These are phyloP conservation scores for Xestoiulus laeticollis DNA, from an alignment of 2,888 invertebrate species.

Conservation along the genomic window DNA sequence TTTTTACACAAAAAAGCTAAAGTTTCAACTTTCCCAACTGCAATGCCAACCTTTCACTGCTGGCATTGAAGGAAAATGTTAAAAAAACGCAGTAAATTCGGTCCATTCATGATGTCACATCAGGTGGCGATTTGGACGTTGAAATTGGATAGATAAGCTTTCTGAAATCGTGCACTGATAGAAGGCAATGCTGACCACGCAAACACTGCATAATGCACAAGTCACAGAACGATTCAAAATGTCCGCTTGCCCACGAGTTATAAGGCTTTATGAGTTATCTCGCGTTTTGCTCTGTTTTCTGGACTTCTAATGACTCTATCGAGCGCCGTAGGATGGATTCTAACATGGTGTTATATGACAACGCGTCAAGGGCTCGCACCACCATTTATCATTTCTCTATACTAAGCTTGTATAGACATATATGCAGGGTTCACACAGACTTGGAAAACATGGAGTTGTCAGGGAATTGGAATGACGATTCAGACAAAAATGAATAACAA, in stretches of 20 bases:
- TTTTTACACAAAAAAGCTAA: too few relatives aligned
- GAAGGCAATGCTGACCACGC: neutral
- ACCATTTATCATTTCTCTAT: constrained; percentile 10
- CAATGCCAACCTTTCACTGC: neutral
- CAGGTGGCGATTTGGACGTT: neutral
- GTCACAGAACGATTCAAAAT: constrained; percentile 10
- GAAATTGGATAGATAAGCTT: constrained; percentile 9
- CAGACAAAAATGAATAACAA: too few relatives aligned
- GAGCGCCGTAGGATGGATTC: neutral
- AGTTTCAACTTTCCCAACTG: neutral
- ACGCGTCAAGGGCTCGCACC: neutral
- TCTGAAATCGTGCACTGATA: constrained; percentile 17
- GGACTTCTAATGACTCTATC: neutral
- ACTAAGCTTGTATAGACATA: too few relatives aligned
- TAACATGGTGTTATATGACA: neutral
- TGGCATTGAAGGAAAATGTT: neutral
- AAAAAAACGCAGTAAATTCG: neutral
- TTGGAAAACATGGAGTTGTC: too few relatives aligned
- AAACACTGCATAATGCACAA: constrained; percentile 20
- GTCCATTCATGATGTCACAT: constrained; percentile 19
- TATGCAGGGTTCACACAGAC: too few relatives aligned
- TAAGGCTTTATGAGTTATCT: constrained; percentile 9
- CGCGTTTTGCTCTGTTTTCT: neutral
- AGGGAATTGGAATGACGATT: too few relatives aligned
- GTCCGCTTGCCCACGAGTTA: neutral